Percentiles rank a stretch among this genome's conserved stretches.
phyloP scores from a whole-genome alignment of 2,888 invertebrate genomes.

The Melikaiella ostensackeni region DNA sequence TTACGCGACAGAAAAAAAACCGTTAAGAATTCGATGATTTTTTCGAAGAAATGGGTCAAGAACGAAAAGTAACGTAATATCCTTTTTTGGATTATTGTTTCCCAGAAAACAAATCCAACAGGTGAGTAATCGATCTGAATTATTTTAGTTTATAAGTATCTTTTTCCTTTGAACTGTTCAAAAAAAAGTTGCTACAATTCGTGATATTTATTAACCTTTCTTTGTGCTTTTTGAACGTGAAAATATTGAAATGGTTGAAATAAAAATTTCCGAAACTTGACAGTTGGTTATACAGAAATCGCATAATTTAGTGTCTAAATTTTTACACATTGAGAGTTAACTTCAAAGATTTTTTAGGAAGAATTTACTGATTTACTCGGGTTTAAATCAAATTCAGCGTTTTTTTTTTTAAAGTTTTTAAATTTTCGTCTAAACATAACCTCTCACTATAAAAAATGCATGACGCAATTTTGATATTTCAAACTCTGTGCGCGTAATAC shows the following conservation, averaged over 20 bases:
- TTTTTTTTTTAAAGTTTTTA: too few species aligned
- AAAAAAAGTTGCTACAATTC: neutral
- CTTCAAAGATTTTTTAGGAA: too few species aligned
- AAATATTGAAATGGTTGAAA: neutral
- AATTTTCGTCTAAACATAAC: too few species aligned
- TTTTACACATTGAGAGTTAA: too few species aligned
- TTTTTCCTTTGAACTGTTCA: neutral
- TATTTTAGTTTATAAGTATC: neutral
- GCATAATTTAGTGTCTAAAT: too few species aligned
- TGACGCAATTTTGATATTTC: too few species aligned
- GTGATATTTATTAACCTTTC: neutral
- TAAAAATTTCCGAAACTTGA: neutral
- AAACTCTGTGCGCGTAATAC: too few species aligned
- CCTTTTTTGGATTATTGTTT: neutral
- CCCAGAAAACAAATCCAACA: neutral
- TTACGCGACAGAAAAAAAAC: neutral
- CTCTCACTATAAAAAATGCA: too few species aligned
- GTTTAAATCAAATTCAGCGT: too few species aligned
- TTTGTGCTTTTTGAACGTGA: neutral
- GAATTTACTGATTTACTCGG: too few species aligned
- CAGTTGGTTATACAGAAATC: too few species aligned
- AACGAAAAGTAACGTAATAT: neutral
- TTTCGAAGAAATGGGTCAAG: neutral
- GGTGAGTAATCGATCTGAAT: constrained; percentile 9
- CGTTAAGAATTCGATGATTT: neutral